Conservation (phyloP, 2,797 vertebrate species). For the Lutjanus argentimaculatus region DNA sequence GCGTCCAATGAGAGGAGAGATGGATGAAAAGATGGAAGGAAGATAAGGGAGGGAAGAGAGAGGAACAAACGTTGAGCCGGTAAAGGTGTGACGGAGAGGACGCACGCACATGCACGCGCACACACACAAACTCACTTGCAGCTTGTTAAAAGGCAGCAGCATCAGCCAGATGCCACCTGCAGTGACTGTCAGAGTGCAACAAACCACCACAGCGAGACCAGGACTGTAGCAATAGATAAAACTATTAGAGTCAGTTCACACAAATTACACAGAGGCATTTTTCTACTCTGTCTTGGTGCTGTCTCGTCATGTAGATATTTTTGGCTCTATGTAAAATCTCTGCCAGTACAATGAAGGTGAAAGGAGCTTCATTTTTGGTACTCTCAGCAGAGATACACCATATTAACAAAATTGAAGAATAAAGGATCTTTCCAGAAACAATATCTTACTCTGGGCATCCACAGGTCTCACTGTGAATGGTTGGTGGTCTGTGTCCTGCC, state of each 20-base stretch:
- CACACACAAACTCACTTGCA: slow-evolving; percentile 6
- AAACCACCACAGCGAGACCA: not conserved
- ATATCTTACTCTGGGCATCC: not conserved
- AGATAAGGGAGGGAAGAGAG: not conserved
- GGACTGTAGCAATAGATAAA: not conserved
- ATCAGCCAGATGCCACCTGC: slow-evolving; percentile 8
- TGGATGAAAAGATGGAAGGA: not conserved
- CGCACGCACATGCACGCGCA: not conserved
- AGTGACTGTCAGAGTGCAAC: not conserved
- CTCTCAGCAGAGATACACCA: no score
- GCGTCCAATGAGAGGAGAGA: not conserved
- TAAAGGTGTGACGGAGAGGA: not conserved
- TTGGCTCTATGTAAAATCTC: no score
- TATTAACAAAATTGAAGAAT: no score
- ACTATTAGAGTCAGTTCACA: not conserved
- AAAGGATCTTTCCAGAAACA: not conserved
- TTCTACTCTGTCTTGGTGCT: not conserved
- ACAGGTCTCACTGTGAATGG: not conserved
- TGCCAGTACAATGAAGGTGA: no score
- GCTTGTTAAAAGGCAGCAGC: slow-evolving; percentile 1
- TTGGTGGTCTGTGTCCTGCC: not conserved
- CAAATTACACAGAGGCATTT: not conserved
- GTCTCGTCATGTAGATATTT: no score
- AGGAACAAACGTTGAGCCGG: not conserved
- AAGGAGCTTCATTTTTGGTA: no score